Conservation (phyloP, 2,888 invertebrate species). For the Hyppa rectilinea region DNA sequence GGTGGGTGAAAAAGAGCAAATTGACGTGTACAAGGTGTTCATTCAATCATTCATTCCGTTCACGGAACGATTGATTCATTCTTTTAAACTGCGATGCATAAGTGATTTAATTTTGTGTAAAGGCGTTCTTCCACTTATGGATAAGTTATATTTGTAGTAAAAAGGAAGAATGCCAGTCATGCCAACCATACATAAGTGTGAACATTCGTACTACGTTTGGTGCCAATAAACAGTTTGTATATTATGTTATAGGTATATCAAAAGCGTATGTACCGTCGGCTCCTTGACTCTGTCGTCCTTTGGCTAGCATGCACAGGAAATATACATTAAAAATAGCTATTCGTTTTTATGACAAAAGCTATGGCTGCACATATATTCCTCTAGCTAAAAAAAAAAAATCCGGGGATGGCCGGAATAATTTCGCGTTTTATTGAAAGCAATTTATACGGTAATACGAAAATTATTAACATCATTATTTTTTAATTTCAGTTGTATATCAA, state of each 20-base stretch:
- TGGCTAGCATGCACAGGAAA: constrained; percentile 68
- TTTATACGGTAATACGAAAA: too few species aligned
- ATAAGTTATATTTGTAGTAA: not conserved
- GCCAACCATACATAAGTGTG: constrained; percentile 32
- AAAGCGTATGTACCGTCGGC: constrained; percentile 65
- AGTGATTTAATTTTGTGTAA: constrained; percentile 25
- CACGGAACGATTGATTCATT: constrained; percentile 26
- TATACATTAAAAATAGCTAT: too few species aligned
- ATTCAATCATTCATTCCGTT: constrained; percentile 39
- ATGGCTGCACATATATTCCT: too few species aligned
- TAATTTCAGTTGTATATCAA: too few species aligned
- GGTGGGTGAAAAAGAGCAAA: constrained; percentile 55
- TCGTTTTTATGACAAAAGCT: too few species aligned
- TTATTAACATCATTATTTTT: too few species aligned
- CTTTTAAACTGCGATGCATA: constrained; percentile 16
- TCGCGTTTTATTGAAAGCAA: too few species aligned
- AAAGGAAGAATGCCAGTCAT: constrained; percentile 34
- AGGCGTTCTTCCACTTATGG: constrained; percentile 26
- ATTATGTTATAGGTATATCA: constrained; percentile 9
- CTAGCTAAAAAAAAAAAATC: too few species aligned
- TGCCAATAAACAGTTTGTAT: constrained; percentile 20
- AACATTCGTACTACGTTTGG: constrained; percentile 10
- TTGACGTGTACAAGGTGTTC: constrained; percentile 48
- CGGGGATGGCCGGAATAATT: too few species aligned
- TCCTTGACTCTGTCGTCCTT: constrained; percentile 69